phyloP scores from a whole-genome alignment of 1,140 invertebrate genomes.

The Chymomyza costata region DNA sequence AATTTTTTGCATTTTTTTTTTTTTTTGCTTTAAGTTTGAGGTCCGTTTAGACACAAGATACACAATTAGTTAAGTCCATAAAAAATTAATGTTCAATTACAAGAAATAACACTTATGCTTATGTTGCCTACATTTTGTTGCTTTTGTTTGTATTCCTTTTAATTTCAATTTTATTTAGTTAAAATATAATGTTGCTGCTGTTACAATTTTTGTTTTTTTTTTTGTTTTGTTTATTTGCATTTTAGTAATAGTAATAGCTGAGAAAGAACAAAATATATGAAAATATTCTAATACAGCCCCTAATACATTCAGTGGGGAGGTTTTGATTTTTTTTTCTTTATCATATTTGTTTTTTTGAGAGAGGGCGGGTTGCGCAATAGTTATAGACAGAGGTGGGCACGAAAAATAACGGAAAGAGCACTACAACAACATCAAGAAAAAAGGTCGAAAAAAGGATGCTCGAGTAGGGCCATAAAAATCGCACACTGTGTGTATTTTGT shows the following conservation, averaged over 20 bases:
- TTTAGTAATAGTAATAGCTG: slow-evolving; percentile 39
- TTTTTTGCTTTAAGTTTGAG: slow-evolving; percentile 56
- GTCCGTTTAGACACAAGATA: slow-evolving; percentile 69
- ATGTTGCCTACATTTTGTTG: slow-evolving; percentile 50
- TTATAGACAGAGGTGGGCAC: no score
- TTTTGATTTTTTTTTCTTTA: background rate
- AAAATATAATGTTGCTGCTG: background rate
- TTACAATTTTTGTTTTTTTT: slow-evolving; percentile 7
- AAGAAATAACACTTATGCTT: slow-evolving; percentile 71
- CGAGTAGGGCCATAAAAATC: no score
- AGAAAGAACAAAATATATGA: slow-evolving; percentile 43
- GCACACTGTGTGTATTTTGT: no score
- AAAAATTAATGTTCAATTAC: slow-evolving; percentile 72
- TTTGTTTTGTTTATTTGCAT: slow-evolving; percentile 17
- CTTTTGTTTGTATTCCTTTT: slow-evolving; percentile 4
- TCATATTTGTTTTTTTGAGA: slow-evolving; percentile 1
- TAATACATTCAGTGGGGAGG: no score
- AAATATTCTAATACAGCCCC: no score
- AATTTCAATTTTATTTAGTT: background rate
- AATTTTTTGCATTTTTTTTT: slow-evolving; percentile 32
- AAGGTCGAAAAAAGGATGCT: no score
- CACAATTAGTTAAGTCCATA: slow-evolving; percentile 49
- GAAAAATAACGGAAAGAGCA: no score
- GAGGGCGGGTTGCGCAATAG: background rate
- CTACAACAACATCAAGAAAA: no score